Percentiles rank a stretch among this genome's conserved stretches.
phyloP scores from a whole-genome alignment of 2,797 vertebrate genomes.

The Hydrophis major region DNA sequence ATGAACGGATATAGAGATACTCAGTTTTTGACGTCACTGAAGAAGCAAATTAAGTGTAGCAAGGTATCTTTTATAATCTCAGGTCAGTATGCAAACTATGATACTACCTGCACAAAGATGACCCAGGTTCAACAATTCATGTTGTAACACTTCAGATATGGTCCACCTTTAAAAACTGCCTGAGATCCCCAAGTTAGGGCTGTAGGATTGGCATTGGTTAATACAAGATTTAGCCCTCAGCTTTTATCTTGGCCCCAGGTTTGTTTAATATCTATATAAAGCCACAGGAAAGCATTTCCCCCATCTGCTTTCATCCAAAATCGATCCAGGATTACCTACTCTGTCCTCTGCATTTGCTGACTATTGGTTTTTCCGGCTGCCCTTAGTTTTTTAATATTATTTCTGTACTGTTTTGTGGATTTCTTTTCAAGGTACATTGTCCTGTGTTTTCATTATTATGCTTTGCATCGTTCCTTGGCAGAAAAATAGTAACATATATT shows the following conservation, averaged over 20 bases:
- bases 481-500: constrained; percentile 20
- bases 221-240: background rate
- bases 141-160: background rate
- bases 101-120: background rate
- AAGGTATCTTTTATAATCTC: background rate
- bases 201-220: background rate
- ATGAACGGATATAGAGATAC: background rate
- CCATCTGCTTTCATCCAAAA: background rate
- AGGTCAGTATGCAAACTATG: background rate
- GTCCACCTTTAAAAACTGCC: background rate
- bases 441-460: constrained; percentile 24
- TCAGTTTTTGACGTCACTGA: background rate
- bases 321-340: background rate
- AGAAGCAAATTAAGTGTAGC: background rate
- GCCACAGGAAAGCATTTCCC: background rate
- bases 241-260: background rate
- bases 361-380: background rate
- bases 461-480: constrained; percentile 15
- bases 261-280: background rate
- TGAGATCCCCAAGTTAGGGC: background rate
- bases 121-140: background rate
- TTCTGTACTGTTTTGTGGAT: constrained; percentile 24
- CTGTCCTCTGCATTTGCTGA: background rate
- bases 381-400: background rate
- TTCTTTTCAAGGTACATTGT: constrained; percentile 2